Conservation (phyloP, 2,888 invertebrate genomes). For the Drosophila mulleri region DNA sequence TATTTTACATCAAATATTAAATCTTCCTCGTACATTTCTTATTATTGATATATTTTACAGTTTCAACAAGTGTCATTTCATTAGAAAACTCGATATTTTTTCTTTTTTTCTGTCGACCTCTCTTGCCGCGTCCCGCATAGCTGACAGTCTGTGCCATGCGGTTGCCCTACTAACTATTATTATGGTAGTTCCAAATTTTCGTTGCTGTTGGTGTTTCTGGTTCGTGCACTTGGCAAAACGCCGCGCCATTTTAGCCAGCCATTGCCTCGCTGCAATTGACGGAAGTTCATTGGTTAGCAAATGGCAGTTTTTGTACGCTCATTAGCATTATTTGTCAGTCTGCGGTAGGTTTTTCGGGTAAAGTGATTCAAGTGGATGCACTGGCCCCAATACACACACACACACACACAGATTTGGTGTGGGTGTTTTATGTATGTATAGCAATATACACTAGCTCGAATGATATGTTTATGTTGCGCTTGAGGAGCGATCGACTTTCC, state of each 20-base stretch:
- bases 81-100: neutral
- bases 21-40: neutral
- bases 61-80: conserved; percentile 47
- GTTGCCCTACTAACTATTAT: conserved; percentile 80
- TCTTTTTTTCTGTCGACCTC: neutral
- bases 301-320: conserved; percentile 80
- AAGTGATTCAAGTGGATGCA: conserved; percentile 68
- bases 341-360: conserved; percentile 63
- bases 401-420: neutral
- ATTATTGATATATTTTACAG: neutral
- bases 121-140: conserved; percentile 7
- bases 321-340: conserved; percentile 80
- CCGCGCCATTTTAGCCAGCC: conserved; percentile 66
- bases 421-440: conserved; percentile 1
- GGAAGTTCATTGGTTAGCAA: conserved; percentile 79
- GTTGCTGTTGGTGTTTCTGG: conserved; percentile 49
- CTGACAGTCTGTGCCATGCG: conserved; percentile 64
- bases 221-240: conserved; percentile 68
- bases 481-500: conserved; percentile 26
- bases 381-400: conserved; percentile 28
- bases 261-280: conserved; percentile 75
- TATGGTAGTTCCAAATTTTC: conserved; percentile 64
- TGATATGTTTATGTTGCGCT: conserved; percentile 24
- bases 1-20: too few species aligned
- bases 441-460: conserved; percentile 7